These are phyloP conservation scores for Scleropages formosus DNA, from an alignment of 2,797 vertebrate species.

Conservation along the genomic window DNA sequence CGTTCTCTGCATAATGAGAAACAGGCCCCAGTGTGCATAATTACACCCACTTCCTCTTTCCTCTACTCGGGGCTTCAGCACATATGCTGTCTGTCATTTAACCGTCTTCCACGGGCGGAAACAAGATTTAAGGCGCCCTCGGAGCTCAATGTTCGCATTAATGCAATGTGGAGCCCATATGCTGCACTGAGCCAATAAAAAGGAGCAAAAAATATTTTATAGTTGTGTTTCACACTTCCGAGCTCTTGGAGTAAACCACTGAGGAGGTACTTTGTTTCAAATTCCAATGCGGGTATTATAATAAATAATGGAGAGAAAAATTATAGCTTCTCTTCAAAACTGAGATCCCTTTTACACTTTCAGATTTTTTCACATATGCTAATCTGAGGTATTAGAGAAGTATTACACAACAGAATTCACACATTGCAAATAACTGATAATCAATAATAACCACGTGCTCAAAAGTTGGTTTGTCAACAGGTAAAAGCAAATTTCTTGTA, in stretches of 20 bases:
- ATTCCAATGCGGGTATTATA: neutral
- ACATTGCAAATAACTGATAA: too few species aligned
- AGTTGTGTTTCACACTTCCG: slow-evolving; percentile 76
- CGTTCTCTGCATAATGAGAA: slow-evolving; percentile 63
- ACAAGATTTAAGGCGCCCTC: slow-evolving; percentile 58
- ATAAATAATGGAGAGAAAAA: slow-evolving; percentile 11
- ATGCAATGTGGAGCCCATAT: slow-evolving; percentile 69
- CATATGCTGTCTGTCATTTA: slow-evolving; percentile 67
- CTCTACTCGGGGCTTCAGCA: slow-evolving; percentile 49
- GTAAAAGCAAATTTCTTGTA: too few species aligned
- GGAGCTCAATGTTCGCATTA: slow-evolving; percentile 64
- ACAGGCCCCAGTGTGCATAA: slow-evolving; percentile 65
- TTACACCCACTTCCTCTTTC: slow-evolving; percentile 69
- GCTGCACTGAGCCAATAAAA: slow-evolving; percentile 61
- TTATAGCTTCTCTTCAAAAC: slow-evolving; percentile 10
- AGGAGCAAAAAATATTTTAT: slow-evolving; percentile 65
- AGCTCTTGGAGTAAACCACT: slow-evolving; percentile 58
- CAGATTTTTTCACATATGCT: slow-evolving; percentile 42
- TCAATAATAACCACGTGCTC: too few species aligned
- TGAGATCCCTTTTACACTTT: neutral
- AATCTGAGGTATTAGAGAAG: slow-evolving; percentile 53
- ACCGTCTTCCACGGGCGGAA: slow-evolving; percentile 51
- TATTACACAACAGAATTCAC: slow-evolving; percentile 27
- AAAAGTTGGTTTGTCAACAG: too few species aligned
- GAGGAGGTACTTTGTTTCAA: slow-evolving; percentile 45